phyloP scores from a whole-genome alignment of 1,140 invertebrate genomes.

The Saccostrea cuccullata region DNA sequence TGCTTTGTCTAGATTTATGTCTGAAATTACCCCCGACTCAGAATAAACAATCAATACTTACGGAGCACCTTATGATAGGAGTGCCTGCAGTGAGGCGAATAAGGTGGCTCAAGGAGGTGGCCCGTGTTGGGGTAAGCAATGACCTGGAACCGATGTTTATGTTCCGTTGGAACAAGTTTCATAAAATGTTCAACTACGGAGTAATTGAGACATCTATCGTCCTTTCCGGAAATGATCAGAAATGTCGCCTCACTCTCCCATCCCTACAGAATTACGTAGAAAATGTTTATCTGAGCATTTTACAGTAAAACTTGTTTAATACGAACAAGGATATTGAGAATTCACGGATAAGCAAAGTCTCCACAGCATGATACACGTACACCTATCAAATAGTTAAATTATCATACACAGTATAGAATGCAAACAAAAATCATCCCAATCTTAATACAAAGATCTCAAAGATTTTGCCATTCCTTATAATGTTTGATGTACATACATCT shows the following conservation, averaged over 20 bases:
- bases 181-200: slow-evolving; percentile 39
- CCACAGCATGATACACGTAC: too few species aligned
- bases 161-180: slow-evolving; percentile 39
- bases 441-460: too few species aligned
- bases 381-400: too few species aligned
- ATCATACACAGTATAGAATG: too few species aligned
- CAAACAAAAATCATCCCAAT: too few species aligned
- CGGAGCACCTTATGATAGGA: slow-evolving; percentile 41
- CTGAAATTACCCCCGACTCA: too few species aligned
- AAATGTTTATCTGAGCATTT: neutral
- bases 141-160: slow-evolving; percentile 52
- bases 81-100: slow-evolving; percentile 47
- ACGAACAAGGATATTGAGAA: too few species aligned
- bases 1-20: too few species aligned
- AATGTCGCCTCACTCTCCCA: slow-evolving; percentile 54
- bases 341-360: too few species aligned
- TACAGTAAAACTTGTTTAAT: neutral
- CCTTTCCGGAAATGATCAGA: slow-evolving; percentile 57
- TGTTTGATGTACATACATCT: too few species aligned
- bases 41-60: slow-evolving; percentile 17
- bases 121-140: slow-evolving; percentile 60
- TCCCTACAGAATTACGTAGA: slow-evolving; percentile 30
- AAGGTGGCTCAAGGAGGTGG: slow-evolving; percentile 65
- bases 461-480: too few species aligned
- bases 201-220: slow-evolving; percentile 54